A percentile compares a stretch with the other conserved stretches of the same genome.
phyloP scores from a whole-genome alignment of 2,888 invertebrate species.

The Stenolophus ochropezus region DNA sequence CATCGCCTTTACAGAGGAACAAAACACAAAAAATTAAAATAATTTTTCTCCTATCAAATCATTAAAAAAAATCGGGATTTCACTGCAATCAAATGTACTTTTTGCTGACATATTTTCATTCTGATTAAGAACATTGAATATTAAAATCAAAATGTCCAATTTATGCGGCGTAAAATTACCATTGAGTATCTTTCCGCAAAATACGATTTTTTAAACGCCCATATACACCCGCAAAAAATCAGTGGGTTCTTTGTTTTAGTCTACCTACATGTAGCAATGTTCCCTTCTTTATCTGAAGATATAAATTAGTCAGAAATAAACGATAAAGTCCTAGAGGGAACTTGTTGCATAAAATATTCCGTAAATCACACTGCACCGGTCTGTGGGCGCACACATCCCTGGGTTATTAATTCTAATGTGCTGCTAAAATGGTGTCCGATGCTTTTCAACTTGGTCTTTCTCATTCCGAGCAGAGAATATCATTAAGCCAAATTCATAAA shows the following conservation, averaged over 20 bases:
- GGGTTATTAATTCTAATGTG: conserved; percentile 59
- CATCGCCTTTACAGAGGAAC: no score
- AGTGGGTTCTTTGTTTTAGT: not conserved
- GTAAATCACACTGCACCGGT: conserved; percentile 50
- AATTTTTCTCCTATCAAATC: no score
- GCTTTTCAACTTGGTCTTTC: no score
- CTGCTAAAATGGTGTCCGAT: conserved; percentile 50
- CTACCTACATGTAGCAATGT: not conserved
- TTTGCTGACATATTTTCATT: no score
- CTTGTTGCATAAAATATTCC: conserved; percentile 60
- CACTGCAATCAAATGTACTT: no score
- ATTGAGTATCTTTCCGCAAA: not conserved
- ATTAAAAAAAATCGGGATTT: no score
- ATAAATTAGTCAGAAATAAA: conserved; percentile 54
- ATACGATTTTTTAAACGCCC: not conserved
- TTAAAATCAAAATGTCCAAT: not conserved
- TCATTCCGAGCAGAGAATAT: no score
- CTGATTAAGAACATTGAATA: not conserved
- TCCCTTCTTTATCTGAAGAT: conserved; percentile 36
- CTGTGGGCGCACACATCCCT: conserved; percentile 22
- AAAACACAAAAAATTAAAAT: no score
- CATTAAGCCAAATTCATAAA: no score
- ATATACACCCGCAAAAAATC: not conserved
- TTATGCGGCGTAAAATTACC: not conserved
- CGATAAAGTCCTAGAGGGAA: conserved; percentile 48